phyloP scores from a whole-genome alignment of 2,113 vertebrate genomes.

The Labeo rohita region DNA sequence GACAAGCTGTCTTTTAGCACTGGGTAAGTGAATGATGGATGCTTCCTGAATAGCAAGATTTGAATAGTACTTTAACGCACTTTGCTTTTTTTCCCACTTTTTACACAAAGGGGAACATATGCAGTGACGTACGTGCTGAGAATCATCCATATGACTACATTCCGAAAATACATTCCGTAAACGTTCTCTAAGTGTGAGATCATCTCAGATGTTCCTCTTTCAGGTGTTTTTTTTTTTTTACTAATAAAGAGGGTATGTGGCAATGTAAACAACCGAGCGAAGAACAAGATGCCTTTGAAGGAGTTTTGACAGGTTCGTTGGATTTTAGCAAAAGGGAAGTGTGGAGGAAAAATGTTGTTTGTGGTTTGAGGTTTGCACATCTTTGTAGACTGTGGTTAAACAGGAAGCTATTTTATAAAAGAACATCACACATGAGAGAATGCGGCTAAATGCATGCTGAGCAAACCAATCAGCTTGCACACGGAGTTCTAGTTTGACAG shows the following conservation, averaged over 20 bases:
- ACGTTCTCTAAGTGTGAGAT: conserved; percentile 16
- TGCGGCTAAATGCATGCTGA: background rate
- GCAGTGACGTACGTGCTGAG: conserved; percentile 56
- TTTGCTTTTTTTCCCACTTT: background rate
- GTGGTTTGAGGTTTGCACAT: background rate
- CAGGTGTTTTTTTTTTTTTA: conserved; percentile 16
- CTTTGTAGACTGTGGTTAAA: conserved; percentile 22
- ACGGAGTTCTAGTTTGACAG: background rate
- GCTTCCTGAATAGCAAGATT: conserved; percentile 34
- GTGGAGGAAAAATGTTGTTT: background rate
- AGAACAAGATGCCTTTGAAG: conserved; percentile 28
- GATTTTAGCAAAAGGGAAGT: background rate
- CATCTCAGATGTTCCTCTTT: conserved; percentile 7
- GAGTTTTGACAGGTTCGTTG: conserved; percentile 40
- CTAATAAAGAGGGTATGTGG: conserved; percentile 7
- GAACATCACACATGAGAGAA: conserved; percentile 6
- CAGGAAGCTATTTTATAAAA: background rate
- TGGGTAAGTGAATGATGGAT: conserved; percentile 42
- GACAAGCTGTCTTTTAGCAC: conserved; percentile 53
- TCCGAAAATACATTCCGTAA: conserved; percentile 29
- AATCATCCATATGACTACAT: conserved; percentile 36
- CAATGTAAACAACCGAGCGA: conserved; percentile 33
- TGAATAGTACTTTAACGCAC: background rate
- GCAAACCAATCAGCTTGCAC: background rate
- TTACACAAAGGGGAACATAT: conserved; percentile 43